A percentile compares a stretch with the other conserved stretches of the same genome.
These are phyloP conservation scores for Arctia plantaginis DNA, from an alignment of 2,888 invertebrate species.

Conservation along the genomic window DNA sequence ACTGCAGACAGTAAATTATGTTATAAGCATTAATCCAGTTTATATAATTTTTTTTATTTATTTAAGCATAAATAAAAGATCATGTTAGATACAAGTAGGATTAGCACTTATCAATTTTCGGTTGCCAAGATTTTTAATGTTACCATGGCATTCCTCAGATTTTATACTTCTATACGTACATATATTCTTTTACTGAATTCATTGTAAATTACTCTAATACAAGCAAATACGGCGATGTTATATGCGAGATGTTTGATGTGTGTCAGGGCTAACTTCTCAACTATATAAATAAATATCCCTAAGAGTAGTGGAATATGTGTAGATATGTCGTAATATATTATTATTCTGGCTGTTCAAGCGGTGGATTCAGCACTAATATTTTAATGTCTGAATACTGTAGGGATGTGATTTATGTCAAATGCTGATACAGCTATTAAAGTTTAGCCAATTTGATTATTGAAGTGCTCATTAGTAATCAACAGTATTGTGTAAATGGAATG, in stretches of 20 bases:
- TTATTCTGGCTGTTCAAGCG: background rate
- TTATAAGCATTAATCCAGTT: constrained; percentile 16
- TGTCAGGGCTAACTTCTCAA: background rate
- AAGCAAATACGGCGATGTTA: background rate
- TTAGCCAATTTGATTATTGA: constrained; percentile 41
- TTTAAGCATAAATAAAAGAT: background rate
- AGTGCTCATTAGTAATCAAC: constrained; percentile 74
- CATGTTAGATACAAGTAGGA: constrained; percentile 4
- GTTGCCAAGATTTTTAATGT: constrained; percentile 13
- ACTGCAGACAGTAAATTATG: constrained; percentile 29
- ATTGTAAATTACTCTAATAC: background rate
- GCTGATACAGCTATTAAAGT: constrained; percentile 32
- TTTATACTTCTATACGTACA: constrained; percentile 11
- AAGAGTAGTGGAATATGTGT: background rate
- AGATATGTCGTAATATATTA: background rate
- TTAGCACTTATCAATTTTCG: background rate
- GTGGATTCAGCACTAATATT: constrained; percentile 9
- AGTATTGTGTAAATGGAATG: constrained; percentile 76
- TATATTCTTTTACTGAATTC: constrained; percentile 10
- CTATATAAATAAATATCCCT: background rate
- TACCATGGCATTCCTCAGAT: constrained; percentile 17
- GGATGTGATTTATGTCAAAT: constrained; percentile 10
- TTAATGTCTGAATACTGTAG: constrained; percentile 20
- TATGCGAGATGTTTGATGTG: background rate
- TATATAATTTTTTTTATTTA: background rate